Evolutionary conservation across 2,888 invertebrate genomes (phyloP).

Genomic region (Drosophila fulvimacula): DNA sequence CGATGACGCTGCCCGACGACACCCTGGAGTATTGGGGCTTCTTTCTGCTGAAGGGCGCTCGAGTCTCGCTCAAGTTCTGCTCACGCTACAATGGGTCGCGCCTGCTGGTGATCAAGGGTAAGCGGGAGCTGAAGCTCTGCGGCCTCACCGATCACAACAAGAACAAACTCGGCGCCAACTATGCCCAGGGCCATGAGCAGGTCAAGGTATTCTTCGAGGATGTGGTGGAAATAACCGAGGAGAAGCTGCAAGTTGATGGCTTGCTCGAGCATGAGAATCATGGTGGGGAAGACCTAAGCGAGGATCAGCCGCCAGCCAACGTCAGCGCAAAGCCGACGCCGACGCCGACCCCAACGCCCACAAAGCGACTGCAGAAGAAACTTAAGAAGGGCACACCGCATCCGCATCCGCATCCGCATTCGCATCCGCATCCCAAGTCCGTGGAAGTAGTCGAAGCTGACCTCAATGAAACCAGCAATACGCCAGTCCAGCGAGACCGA

Average conservation of each 20-base stretch:
- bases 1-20: slow-evolving; percentile 93
- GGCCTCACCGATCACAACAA: slow-evolving; percentile 90
- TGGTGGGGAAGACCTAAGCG: slow-evolving; percentile 81
- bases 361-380: slow-evolving; percentile 55
- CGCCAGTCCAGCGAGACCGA: slow-evolving; percentile 1
- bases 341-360: slow-evolving; percentile 1
- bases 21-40: slow-evolving; percentile 96
- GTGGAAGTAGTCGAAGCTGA: background rate
- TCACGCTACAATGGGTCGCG: slow-evolving; percentile 92
- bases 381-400: slow-evolving; percentile 72
- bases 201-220: slow-evolving; percentile 87
- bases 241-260: slow-evolving; percentile 57
- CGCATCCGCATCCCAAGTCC: too few species aligned
- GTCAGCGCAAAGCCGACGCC: slow-evolving; percentile 8
- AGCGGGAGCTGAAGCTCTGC: slow-evolving; percentile 91
- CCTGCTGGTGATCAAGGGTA: slow-evolving; percentile 92
- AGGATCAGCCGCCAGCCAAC: slow-evolving; percentile 42
- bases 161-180: slow-evolving; percentile 87
- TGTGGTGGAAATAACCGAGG: slow-evolving; percentile 85
- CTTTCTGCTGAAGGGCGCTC: slow-evolving; percentile 91
- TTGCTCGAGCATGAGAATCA: slow-evolving; percentile 82
- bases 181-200: slow-evolving; percentile 83
- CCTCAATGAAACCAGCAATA: background rate
- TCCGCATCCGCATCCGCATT: too few species aligned
- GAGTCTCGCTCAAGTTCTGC: slow-evolving; percentile 91